Conservation (phyloP, 2,797 vertebrate species). For the Prionace glauca region DNA sequence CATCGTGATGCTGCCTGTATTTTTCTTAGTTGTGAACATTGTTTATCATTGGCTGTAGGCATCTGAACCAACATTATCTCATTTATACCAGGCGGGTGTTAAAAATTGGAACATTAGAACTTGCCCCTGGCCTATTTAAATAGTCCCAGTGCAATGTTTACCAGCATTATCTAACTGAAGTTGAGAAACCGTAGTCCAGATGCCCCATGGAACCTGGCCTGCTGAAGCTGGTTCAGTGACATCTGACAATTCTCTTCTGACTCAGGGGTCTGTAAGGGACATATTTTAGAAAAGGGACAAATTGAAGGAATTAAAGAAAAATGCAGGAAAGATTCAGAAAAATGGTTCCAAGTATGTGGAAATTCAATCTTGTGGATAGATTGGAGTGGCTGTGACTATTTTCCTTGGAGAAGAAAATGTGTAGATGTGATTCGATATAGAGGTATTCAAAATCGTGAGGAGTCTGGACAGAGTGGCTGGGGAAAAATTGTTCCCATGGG, state of each 20-base stretch:
- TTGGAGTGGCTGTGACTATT: neutral
- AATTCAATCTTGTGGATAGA: neutral
- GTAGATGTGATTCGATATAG: neutral
- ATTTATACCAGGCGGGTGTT: neutral
- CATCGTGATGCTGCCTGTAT: neutral
- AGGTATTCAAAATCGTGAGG: neutral
- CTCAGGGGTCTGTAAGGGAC: neutral
- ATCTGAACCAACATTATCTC: neutral
- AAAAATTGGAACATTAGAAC: neutral
- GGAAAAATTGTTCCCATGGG: neutral
- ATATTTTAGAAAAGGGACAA: no score
- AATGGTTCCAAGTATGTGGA: neutral
- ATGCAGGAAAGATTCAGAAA: neutral
- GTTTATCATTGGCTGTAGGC: neutral
- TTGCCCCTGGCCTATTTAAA: neutral
- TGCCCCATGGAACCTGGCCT: neutral
- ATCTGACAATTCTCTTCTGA: neutral
- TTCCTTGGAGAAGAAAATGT: neutral
- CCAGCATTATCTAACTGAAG: neutral
- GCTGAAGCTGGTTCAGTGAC: conserved; percentile 19
- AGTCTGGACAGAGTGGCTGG: neutral
- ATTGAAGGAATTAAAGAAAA: neutral
- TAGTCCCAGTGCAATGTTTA: neutral
- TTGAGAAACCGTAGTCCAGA: neutral
- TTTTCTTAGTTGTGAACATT: neutral